Conservation (phyloP, 2,113 vertebrate genomes). For the Tupaia chinensis region DNA sequence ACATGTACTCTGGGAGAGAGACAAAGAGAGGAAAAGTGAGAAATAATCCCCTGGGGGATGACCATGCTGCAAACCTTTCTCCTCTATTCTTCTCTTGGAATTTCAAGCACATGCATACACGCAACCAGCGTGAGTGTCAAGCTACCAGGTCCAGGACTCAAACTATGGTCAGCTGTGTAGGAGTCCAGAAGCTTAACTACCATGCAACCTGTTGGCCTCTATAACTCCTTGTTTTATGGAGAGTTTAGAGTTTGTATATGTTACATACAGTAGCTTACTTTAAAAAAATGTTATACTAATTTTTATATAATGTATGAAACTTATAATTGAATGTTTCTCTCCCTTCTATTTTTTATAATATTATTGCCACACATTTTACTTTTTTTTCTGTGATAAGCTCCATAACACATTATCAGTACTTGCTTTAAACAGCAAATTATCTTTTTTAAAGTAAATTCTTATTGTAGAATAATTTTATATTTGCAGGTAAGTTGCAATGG, state of each 20-base stretch:
- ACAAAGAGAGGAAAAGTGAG: too few species aligned
- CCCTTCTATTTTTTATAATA: neutral
- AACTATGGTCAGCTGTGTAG: too few species aligned
- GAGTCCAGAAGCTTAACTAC: too few species aligned
- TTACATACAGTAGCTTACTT: neutral
- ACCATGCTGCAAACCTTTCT: too few species aligned
- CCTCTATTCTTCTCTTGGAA: too few species aligned
- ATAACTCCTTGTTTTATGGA: too few species aligned
- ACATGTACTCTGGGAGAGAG: too few species aligned
- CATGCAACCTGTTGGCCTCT: too few species aligned
- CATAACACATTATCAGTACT: neutral
- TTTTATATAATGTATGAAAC: neutral
- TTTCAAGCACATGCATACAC: too few species aligned
- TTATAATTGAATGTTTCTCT: neutral
- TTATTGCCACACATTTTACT: neutral
- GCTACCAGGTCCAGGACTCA: too few species aligned
- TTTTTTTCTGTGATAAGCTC: neutral
- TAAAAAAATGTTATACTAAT: neutral
- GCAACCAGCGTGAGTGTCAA: too few species aligned
- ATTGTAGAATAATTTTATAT: neutral
- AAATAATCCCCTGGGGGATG: too few species aligned
- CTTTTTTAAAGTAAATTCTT: neutral
- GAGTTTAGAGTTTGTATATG: neutral
- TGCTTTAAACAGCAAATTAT: neutral
- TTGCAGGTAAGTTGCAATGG: neutral